Conservation (phyloP, 2,113 vertebrate genomes). For the Patagioenas fasciata region DNA sequence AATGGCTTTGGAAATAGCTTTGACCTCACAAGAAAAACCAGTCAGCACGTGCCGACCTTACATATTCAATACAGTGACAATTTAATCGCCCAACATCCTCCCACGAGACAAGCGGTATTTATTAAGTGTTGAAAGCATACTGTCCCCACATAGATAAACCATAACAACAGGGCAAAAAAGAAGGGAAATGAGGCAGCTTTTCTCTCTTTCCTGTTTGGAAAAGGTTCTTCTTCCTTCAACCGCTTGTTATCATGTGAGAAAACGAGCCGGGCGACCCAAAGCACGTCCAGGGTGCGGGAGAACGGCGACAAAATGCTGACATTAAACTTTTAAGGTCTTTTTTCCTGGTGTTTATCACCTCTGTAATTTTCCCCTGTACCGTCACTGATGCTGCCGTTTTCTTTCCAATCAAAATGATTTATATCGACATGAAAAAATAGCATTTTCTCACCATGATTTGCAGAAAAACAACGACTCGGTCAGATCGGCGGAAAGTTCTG, state of each 20-base stretch:
- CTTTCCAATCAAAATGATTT: neutral
- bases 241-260: neutral
- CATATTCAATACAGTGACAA: neutral
- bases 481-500: neutral
- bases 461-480: neutral
- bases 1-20: neutral
- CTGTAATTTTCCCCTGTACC: neutral
- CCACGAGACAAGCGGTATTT: neutral
- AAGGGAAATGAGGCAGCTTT: slow-evolving; percentile 33
- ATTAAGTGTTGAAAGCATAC: neutral
- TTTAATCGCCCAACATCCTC: neutral
- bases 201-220: slow-evolving; percentile 28
- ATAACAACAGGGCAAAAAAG: neutral
- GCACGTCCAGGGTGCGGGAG: accelerated
- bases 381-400: neutral
- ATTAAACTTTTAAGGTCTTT: neutral
- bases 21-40: neutral
- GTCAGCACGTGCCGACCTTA: neutral
- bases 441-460: neutral
- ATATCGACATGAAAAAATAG: neutral
- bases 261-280: neutral
- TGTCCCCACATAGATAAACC: neutral
- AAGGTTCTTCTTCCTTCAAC: slow-evolving; percentile 21
- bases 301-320: slow-evolving; percentile 16
- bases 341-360: slow-evolving; percentile 47